Evolutionary conservation across 1,140 invertebrate species (phyloP), one percentile per base, ranked within the genome.

Genomic region (Drosophila lini): DNA sequence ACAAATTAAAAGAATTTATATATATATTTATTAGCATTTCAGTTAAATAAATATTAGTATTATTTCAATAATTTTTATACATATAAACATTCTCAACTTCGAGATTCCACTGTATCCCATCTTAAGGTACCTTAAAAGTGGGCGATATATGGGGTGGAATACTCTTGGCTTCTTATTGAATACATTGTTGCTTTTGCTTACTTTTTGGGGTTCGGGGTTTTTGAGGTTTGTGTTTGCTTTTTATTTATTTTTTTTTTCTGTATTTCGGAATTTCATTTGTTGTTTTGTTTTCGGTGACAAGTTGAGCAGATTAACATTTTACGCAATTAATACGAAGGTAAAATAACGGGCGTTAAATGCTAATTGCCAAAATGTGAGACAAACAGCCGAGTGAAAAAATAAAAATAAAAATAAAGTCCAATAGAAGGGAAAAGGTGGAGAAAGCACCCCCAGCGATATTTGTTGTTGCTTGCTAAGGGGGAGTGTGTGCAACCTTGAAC

Each of bases 401-500:
- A 7, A 53, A 60, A 36, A 25, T 36, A 40, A 16, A 69, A 25
- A 19, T 44, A 44, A 57, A 74, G 11, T 15, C 36, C 11, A 15
- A 38, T 38, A 41, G n/a, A 4, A 19, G n/a, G 22, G 22, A 28
- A 28, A n/a, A 16, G 34, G 8, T 59, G 34, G 31, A 9, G 16
- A 32, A 64, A 13, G n/a, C 32, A 36, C 38, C 36, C 5, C 34
- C 10, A 32, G 8, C 15, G 19, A 38, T 7, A 53, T 40, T 47
- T 25, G 25, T 25, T 25, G 25, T 25, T 25, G 25, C 25, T 25
- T 25, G 4, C 5, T 19, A 3, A 2, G 25, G 28, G 50, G 50
- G 42, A 40, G 44, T 40, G 52, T 28, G 34, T 59, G 55, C 84
- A 89, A 89, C 84, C 84, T 89, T 89, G 84, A 89, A 89, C 80